A percentile compares a stretch with the other conserved stretches of the same genome.
These are phyloP conservation scores for Boleophthalmus pectinirostris DNA, from an alignment of 2,113 vertebrate species.

Conservation along the genomic window DNA sequence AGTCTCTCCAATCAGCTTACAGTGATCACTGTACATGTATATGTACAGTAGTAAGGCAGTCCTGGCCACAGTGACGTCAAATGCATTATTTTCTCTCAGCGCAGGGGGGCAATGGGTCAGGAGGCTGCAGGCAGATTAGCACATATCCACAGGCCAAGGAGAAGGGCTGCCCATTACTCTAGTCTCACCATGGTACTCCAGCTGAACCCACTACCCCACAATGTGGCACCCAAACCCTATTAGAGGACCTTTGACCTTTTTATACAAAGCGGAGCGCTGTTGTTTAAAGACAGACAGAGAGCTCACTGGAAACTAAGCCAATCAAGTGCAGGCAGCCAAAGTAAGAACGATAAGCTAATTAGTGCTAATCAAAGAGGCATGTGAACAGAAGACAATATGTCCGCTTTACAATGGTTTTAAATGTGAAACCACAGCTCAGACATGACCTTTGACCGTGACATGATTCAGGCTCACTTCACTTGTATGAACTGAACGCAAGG, in stretches of 20 bases:
- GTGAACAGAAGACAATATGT: slow-evolving; percentile 8
- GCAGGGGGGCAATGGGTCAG: slow-evolving; percentile 5
- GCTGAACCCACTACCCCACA: not conserved
- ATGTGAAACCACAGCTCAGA: not conserved
- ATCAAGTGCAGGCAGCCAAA: slow-evolving; percentile 41
- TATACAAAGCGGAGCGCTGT: not conserved
- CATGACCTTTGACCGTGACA: too few species aligned
- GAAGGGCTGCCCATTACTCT: not conserved
- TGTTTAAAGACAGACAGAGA: not conserved
- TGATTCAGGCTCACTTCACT: too few species aligned
- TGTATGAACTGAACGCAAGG: too few species aligned
- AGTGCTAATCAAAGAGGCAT: slow-evolving; percentile 25
- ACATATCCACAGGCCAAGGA: not conserved
- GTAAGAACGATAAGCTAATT: slow-evolving; percentile 30
- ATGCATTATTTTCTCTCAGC: slow-evolving; percentile 6
- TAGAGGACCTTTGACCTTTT: not conserved
- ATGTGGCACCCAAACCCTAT: not conserved
- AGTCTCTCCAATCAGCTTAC: slow-evolving; percentile 41
- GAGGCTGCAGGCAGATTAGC: slow-evolving; percentile 7
- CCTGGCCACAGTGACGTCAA: not conserved
- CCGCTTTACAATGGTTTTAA: slow-evolving; percentile 11
- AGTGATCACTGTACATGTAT: slow-evolving; percentile 17
- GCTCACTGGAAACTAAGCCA: slow-evolving; percentile 26
- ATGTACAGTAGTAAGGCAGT: slow-evolving; percentile 9
- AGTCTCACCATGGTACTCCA: not conserved